Evolutionary conservation across 1,140 invertebrate species (phyloP).

Genomic region (Drosophila azteca): DNA sequence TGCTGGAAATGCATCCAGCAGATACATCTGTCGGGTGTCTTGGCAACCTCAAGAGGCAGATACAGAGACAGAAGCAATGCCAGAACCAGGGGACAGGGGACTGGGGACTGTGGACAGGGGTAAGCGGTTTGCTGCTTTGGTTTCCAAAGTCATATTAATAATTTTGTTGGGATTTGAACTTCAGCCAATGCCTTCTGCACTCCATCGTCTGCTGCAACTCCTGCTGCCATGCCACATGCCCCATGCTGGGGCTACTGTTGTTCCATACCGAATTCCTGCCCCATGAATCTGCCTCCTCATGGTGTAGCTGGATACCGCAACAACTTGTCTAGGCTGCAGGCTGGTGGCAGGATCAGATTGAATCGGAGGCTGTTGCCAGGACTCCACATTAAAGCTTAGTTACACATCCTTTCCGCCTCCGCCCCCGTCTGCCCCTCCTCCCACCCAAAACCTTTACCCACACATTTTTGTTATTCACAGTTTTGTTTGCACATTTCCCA

Average conservation of each 20-base stretch:
- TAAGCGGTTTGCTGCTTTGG: not conserved
- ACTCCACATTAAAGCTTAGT: conserved; percentile 49
- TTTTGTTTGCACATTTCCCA: conserved; percentile 62
- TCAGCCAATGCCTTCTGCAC: conserved; percentile 9
- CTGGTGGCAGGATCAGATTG: conserved; percentile 4
- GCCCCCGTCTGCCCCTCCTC: conserved; percentile 2
- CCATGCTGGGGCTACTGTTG: not conserved
- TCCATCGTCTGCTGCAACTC: conserved; percentile 34
- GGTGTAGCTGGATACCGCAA: conserved; percentile 24
- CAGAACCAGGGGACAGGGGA: not conserved
- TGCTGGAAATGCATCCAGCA: conserved; percentile 39
- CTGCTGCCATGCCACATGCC: conserved; percentile 30
- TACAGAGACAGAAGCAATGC: not conserved
- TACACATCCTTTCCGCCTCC: conserved; percentile 22
- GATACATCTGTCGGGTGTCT: conserved; percentile 61
- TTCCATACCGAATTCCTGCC: not conserved
- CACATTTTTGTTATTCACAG: conserved; percentile 13
- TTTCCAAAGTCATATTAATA: conserved; percentile 76
- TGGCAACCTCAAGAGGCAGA: conserved; percentile 49
- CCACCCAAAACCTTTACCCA: too few relatives aligned
- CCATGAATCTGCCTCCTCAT: not conserved
- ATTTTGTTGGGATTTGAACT: conserved; percentile 72
- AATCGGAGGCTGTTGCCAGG: conserved; percentile 26
- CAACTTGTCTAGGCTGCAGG: conserved; percentile 36
- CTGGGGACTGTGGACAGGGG: not conserved